Conservation (phyloP, 2,113 vertebrate genomes). For the Dascyllus trimaculatus region DNA sequence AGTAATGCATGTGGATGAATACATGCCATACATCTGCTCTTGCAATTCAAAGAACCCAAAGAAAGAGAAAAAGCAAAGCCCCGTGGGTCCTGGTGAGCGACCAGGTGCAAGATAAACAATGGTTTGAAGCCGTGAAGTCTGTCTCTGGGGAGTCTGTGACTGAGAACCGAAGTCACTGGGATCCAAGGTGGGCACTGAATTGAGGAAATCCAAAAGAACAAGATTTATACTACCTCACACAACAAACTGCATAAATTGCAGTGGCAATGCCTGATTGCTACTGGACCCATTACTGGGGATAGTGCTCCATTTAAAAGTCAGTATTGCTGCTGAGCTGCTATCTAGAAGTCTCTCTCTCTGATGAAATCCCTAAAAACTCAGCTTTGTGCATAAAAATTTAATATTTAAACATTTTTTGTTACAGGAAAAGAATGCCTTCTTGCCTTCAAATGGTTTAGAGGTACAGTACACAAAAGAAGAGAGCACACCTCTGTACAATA, state of each 20-base stretch:
- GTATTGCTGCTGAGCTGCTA: constrained; percentile 6
- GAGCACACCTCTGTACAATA: too few species aligned
- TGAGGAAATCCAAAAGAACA: constrained; percentile 1
- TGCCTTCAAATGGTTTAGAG: too few species aligned
- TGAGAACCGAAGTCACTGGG: constrained; percentile 6
- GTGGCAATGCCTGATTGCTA: background rate
- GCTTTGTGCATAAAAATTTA: too few species aligned
- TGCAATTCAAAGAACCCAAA: constrained; percentile 21
- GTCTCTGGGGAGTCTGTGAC: constrained; percentile 21
- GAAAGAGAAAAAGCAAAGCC: constrained; percentile 18
- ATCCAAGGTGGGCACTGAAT: constrained; percentile 9
- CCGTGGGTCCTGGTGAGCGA: background rate
- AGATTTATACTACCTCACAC: background rate
- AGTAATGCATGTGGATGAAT: constrained; percentile 25
- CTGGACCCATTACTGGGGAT: background rate
- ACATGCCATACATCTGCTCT: background rate
- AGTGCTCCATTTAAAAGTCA: constrained; percentile 1
- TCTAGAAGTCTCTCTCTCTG: background rate
- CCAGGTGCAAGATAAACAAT: constrained; percentile 35
- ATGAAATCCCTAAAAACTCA: too few species aligned
- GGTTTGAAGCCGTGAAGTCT: constrained; percentile 17
- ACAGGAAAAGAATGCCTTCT: too few species aligned
- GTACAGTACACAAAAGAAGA: too few species aligned
- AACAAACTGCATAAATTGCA: background rate
- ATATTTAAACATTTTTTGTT: too few species aligned